A percentile compares a stretch with the other conserved stretches of the same genome.
These are phyloP conservation scores for Cetonia aurata DNA, from an alignment of 2,888 invertebrate genomes.

Conservation along the genomic window DNA sequence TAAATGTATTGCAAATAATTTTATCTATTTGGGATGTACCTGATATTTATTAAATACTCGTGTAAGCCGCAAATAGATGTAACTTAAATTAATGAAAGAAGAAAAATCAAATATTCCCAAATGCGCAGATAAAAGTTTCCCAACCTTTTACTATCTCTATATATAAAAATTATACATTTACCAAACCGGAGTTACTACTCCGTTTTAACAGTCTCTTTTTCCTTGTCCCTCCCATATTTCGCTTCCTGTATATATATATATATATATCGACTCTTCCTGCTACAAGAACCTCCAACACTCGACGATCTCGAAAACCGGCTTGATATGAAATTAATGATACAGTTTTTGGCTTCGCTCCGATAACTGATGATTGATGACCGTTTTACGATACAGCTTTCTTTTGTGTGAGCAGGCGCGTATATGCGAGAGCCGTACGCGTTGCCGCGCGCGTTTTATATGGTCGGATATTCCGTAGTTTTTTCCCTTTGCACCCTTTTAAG, in stretches of 20 bases:
- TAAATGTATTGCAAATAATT: too few relatives aligned
- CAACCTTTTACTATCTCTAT: too few relatives aligned
- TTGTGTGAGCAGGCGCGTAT: slow-evolving; percentile 3
- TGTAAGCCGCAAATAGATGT: too few relatives aligned
- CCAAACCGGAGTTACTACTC: too few relatives aligned
- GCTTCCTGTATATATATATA: neutral
- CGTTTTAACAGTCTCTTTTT: too few relatives aligned
- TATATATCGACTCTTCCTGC: neutral
- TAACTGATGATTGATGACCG: slow-evolving; percentile 63
- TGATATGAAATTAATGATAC: slow-evolving; percentile 65
- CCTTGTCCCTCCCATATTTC: too few relatives aligned
- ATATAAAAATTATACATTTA: too few relatives aligned
- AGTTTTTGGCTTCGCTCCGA: slow-evolving; percentile 61
- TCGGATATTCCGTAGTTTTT: slow-evolving; percentile 18
- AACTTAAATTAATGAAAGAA: too few relatives aligned
- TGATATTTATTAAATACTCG: too few relatives aligned
- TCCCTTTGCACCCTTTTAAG: slow-evolving; percentile 2
- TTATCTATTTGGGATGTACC: too few relatives aligned
- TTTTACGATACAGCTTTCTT: slow-evolving; percentile 36
- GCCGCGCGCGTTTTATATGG: slow-evolving; percentile 10
- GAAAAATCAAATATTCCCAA: too few relatives aligned
- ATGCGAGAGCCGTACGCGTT: neutral
- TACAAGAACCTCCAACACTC: neutral
- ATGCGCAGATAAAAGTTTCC: too few relatives aligned
- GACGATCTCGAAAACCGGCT: slow-evolving; percentile 38